Evolutionary conservation across 30 jellyfish, hydroid and myxozoan genomes (phyloP), one percentile per base, ranked within the genome.

Genomic region (Mastigias papua): DNA sequence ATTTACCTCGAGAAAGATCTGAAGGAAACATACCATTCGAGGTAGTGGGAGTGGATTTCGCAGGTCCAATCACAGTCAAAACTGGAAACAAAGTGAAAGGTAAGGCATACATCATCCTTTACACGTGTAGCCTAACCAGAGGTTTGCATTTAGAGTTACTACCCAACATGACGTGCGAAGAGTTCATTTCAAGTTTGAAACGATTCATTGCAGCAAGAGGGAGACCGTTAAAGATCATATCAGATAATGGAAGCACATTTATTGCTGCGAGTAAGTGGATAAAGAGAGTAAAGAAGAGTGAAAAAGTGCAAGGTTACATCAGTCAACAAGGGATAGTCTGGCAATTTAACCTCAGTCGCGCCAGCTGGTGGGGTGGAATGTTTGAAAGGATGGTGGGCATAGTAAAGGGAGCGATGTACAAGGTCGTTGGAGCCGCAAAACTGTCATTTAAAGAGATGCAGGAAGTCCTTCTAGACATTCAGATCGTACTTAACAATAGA

Each of bases 331-430:
- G 69, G 30, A 57, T 57, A 57, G 26, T 23, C 30, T 89, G 97
- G 93, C 90, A 84, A 84, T 70, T 80, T 73, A 73, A 81, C 78
- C 51, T 80, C 23, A 72, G 93, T 54, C 25, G 81, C 2, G 93
- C 93, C 54, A 70, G 90, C 84, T 71, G 93, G 93, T 80, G 90
- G 93, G 86, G 79, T 37, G 54, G 54, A 11, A 37, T 37, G 54
- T 37, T 37, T 37, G 54, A 37, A 37, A 37, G 54, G 54, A 37
- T 37, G 54, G 54, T 37, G 54, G 11, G 54, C 54, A 37, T 37
- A 37, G 54, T 37, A 37, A 37, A 37, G 11, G 54, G 54, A 37
- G 54, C 54, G 5, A 3, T 37, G 54, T 37, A 37, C 54, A 37
- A 37, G 54, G 90, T 76, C 33, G 30, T 89, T 25, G 97, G 93